Base-by-base conservation (phyloP, 2,888 invertebrate species). In the Hypercompe scribonia region DNA sequence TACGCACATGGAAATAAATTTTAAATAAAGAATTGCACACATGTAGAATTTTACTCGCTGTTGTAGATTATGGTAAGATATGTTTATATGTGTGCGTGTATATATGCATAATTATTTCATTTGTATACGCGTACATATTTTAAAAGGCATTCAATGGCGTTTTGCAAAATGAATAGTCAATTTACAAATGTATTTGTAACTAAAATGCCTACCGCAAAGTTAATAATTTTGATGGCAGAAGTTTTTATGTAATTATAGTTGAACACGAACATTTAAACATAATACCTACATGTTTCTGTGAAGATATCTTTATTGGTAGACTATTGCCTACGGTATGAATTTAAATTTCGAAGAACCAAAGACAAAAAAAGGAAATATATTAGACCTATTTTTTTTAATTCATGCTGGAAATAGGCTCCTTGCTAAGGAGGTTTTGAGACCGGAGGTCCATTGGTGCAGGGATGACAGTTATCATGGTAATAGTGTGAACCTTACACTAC, bases 51-150 rank as follows among this genome's bases (percentile, higher is more conserved):
- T 68, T 28, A 31, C 42, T 42, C 5, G 50, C 50, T 7, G 50
- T 54, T 31, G 42, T 46, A 21, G 39, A 31, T 31, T 66, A 28
- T 66, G 10, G 21, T 46, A 31, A 3, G 4, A 28, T 28, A 54
- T n/a, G n/a, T 54, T 24, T 36, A 39, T 31, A 31, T 65, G 39
- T 8, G 39, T 42, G n/a, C n/a, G 42, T 66, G 31, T 42, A 7
- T 46, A 66, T 66, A 66, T 46, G 33, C 66, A 66, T 66, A 66
- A 66, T 66, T 66, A 66, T 46, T 42, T 24, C 33, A 66, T 66
- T 66, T 66, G 46, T 66, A 66, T 46, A 46, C 66, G 7, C 46
- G 1, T 66, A 46, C 10, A 33, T 66, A 13, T 33, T 33, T 13
- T 66, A 42, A 31, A 33, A 33, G 11, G 31, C 8, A 24, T 46